A percentile compares a stretch with the other conserved stretches of the same genome.
Conservation (phyloP, 2,888 invertebrate genomes). For the Thereva unica region DNA sequence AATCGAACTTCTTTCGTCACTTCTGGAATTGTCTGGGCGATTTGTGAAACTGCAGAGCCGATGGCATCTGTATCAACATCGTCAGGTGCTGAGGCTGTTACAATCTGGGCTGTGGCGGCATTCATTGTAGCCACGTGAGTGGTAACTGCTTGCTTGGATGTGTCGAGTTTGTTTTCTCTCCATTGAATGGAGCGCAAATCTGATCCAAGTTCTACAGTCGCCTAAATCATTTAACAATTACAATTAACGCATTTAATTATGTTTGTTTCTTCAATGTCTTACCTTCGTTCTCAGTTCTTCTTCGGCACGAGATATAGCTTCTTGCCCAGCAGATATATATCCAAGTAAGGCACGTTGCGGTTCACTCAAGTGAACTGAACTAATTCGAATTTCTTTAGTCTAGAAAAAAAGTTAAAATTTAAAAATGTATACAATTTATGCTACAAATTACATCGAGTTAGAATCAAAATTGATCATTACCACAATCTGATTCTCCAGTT, state of each 20-base stretch:
- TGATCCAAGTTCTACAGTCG: conserved; percentile 75
- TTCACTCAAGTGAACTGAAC: conserved; percentile 78
- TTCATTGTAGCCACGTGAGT: conserved; percentile 99
- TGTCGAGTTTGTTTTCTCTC: conserved; percentile 92
- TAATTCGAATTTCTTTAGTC: conserved; percentile 67
- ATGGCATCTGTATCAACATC: conserved; percentile 96
- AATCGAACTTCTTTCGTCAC: conserved; percentile 80
- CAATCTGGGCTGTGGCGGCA: conserved; percentile 97
- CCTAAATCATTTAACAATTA: conserved; percentile 45
- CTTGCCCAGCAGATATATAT: conserved; percentile 87
- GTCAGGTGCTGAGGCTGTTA: conserved; percentile 85
- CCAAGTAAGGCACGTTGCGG: conserved; percentile 91
- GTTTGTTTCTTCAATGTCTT: conserved; percentile 28
- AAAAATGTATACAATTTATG: background rate
- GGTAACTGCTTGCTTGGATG: conserved; percentile 93
- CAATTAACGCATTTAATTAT: conserved; percentile 2
- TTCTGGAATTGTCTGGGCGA: conserved; percentile 94
- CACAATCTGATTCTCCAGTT: too few relatives aligned
- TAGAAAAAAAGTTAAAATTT: conserved; percentile 42
- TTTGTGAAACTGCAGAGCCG: conserved; percentile 95
- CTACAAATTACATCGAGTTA: too few relatives aligned
- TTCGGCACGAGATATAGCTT: conserved; percentile 85
- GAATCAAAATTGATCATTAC: too few relatives aligned
- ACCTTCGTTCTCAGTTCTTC: conserved; percentile 68
- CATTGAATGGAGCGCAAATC: conserved; percentile 89